Base-by-base conservation (phyloP, 2,888 invertebrate species). In the Chrysolina oricalcia region DNA sequence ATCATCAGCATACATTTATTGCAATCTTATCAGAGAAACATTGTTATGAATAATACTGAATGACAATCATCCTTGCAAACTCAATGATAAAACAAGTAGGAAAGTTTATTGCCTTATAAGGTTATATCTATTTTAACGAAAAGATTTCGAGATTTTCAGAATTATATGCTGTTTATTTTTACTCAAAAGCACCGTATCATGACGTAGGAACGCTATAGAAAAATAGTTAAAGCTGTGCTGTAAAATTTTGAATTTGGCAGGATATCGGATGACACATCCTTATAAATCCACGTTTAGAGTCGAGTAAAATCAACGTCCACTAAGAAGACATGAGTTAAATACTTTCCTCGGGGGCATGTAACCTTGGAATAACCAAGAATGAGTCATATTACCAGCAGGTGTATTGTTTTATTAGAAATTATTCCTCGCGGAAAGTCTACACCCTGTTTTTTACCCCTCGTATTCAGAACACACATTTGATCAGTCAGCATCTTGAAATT, bases 191-290 rank as follows among this genome's bases (percentile, higher is more conserved):
- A 21, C 10, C 48, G 35, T n/a, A n/a, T n/a, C 13, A 23, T 46
- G 48, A 17, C 19, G 48, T 6, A 48, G n/a, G 27, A 19, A 6
- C 15, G 1, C 15, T 27, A 40, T 13, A 11, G 53, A 48, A 68
- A 50, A 68, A 68, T 15, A n/a, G 17, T 40, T 21, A 21, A 40
- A 53, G 53, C 40, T 4, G 5, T 17, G 41, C 50, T 53, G 17
- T 35, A 67, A 50, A 68, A 68, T 50, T 40, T 17, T n/a, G 10
- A 68, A 40, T 68, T 68, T 53, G 53, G 53, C 23, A 43, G 10
- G 80, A 81, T 83, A 84, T 85, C 85, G 77, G 77, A 81, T 85
- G 82, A 83, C 85, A 84, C 79, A 82, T 74, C 85, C 85, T 81
- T 84, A 84, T 84, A 82, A 81, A 83, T 81, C 79, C 78, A 79